Evolutionary conservation across 2,888 invertebrate genomes (phyloP), one percentile per base, ranked within the genome.

Genomic region (Heliconius sara): DNA sequence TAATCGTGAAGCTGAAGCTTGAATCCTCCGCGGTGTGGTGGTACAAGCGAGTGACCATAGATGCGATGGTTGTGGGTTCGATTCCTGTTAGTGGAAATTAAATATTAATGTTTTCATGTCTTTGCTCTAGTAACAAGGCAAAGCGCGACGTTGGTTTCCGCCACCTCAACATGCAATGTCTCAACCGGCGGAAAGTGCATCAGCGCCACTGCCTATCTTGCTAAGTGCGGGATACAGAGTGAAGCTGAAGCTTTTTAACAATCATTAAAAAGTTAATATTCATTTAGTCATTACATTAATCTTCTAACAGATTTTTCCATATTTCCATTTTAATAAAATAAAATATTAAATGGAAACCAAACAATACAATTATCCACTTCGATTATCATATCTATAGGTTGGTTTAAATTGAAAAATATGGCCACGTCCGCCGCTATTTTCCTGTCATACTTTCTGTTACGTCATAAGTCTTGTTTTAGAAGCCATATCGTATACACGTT

Each of bases 331-430:
- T 68, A 39, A 43, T 2, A 3, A 47, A 43, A 70, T 43, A 47
- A 9, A 25, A 7, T 47, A 85, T 88, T 90, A 85, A 86, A 85
- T 84, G 79, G 85, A 84, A 85, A 88, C 85, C 85, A 85, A 87
- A 88, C 86, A 84, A 87, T 83, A 65, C 3, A 27, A 88, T 90
- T 89, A 91, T 92, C 90, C 89, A 89, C 91, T 91, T 89, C 89
- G 89, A 92, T 92, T 91, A 90, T 87, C 86, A 87, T 87, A 88
- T 87, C 87, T 86, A 86, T 85, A 86, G 87, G 85, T 88, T 86
- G 88, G 87, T 86, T 88, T 87, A 85, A 87, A 90, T 90, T 92
- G 90, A 91, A 91, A 91, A 89, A 91, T 91, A 87, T 86, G 84
- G 85, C 83, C 81, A 79, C 83, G 76, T 79, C 83, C 82, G 80